These are phyloP conservation scores for Tanypteryx hageni DNA, from an alignment of 2,888 invertebrate species.

Conservation along the genomic window DNA sequence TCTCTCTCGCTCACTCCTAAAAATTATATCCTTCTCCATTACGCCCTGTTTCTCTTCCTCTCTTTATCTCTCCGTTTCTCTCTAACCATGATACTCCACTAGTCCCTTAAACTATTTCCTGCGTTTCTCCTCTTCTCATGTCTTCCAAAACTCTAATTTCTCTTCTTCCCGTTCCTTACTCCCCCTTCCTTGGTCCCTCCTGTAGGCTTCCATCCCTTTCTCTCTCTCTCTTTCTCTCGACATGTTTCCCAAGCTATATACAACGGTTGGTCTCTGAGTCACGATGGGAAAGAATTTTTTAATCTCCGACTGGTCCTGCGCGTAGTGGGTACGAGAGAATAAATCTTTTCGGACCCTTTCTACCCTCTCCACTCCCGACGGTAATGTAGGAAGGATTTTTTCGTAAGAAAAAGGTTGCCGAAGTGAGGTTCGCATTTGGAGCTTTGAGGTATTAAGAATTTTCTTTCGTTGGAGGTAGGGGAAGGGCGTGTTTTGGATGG, in stretches of 20 bases:
- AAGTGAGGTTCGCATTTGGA: too few relatives aligned
- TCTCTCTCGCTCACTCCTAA: not conserved
- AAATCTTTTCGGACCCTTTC: slow-evolving; percentile 13
- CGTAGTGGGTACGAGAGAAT: not conserved
- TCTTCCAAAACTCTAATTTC: not conserved
- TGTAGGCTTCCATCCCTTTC: not conserved
- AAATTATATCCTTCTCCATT: slow-evolving; percentile 15
- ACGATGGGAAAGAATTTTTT: slow-evolving; percentile 46
- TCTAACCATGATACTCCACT: not conserved
- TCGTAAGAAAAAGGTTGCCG: too few relatives aligned
- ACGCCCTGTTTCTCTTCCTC: not conserved
- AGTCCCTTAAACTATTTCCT: too few relatives aligned
- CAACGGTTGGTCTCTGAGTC: not conserved
- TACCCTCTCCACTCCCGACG: too few relatives aligned
- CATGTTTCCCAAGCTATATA: too few relatives aligned
- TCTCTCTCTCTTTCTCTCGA: not conserved
- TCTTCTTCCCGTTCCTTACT: not conserved
- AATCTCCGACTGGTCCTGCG: slow-evolving; percentile 8
- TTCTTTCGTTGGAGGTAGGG: not conserved
- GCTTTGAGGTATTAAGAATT: too few relatives aligned
- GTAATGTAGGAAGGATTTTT: too few relatives aligned
- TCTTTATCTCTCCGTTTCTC: not conserved
- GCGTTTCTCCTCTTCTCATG: not conserved
- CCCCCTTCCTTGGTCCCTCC: not conserved
- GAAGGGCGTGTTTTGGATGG: not conserved